Evolutionary conservation across 2,888 invertebrate genomes (phyloP).

Genomic region (Parnassius glacialis): DNA sequence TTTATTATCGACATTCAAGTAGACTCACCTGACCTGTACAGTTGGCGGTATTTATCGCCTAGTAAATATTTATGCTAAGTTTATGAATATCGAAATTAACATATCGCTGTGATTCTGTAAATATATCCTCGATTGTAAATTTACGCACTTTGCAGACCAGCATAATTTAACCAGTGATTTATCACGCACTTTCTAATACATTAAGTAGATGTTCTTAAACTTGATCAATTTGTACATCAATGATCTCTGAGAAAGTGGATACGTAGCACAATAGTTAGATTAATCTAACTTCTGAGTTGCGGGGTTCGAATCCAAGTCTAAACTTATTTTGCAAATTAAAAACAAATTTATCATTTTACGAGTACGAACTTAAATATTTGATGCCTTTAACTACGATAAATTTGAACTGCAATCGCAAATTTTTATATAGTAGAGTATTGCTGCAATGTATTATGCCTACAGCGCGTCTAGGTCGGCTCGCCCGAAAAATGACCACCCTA

Average conservation of each 20-base stretch:
- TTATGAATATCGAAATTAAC: slow-evolving; percentile 56
- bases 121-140: slow-evolving; percentile 46
- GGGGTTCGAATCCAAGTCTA: too few species aligned
- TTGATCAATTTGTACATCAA: not conserved
- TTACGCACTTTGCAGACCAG: slow-evolving; percentile 22
- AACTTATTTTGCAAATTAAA: too few species aligned
- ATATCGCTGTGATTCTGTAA: slow-evolving; percentile 41
- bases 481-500: too few species aligned
- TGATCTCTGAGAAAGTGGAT: not conserved
- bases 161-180: slow-evolving; percentile 21
- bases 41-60: slow-evolving; percentile 66
- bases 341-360: too few species aligned
- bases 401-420: too few species aligned
- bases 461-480: too few species aligned
- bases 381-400: too few species aligned
- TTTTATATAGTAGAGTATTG: too few species aligned
- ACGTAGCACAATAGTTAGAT: too few species aligned
- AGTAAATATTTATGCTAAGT: slow-evolving; percentile 59
- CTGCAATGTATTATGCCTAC: too few species aligned
- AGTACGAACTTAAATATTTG: too few species aligned
- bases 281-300: too few species aligned
- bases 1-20: slow-evolving; percentile 37
- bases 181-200: slow-evolving; percentile 22
- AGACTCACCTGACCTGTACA: slow-evolving; percentile 60
- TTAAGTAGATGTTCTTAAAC: not conserved